Base-by-base conservation (phyloP, 2,888 invertebrate genomes). In the Diaprepes abbreviatus region DNA sequence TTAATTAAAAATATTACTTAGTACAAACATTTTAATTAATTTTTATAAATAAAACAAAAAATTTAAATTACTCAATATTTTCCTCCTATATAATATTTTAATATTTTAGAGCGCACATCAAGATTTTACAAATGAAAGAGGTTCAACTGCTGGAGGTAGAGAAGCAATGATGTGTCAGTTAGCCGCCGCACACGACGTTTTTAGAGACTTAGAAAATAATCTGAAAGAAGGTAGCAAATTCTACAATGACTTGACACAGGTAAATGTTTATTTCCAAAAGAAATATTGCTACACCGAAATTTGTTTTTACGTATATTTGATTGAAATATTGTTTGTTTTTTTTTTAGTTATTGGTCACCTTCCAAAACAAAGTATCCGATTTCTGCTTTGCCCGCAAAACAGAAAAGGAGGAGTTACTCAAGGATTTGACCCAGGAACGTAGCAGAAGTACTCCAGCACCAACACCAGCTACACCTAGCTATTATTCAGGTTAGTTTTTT, bases 341-440 rank as follows among this genome's bases (percentile, higher is more conserved):
- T 36, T 75, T 76, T 58, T 88, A 97, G 88, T 86, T 99, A 79
- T 87, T 99, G 87, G 66, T 73, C 1, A 73, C 71, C 90, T 96
- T 97, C 86, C 99, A 99, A 88, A 72, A 72, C 33, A 72, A 72
- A 59, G 95, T 98, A 71, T 92, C 93, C 5, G 99, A 99, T 87
- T 98, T 94, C 85, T 97, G 97, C 84, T 99, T 99, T 86, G 99
- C 99, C 36, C 93, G 99, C 31, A 96, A 96, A 87, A 98, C 98
- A 0, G 99, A 99, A 85, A 98, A 98, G 84, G 99, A 99, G 78
- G 99, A 99, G 84, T 86, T 98, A 76, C 86, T 99, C 84, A 94
- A 96, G 84, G 97, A 98, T 86, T 87, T 98, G 68, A 96, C 97
- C 70, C 92, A 93, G 76, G 91, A 91, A 80, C 90, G 93, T 40